Base-by-base conservation (phyloP, 92 coral and sea anemone genomes). In the Phymanthus crucifer region DNA sequence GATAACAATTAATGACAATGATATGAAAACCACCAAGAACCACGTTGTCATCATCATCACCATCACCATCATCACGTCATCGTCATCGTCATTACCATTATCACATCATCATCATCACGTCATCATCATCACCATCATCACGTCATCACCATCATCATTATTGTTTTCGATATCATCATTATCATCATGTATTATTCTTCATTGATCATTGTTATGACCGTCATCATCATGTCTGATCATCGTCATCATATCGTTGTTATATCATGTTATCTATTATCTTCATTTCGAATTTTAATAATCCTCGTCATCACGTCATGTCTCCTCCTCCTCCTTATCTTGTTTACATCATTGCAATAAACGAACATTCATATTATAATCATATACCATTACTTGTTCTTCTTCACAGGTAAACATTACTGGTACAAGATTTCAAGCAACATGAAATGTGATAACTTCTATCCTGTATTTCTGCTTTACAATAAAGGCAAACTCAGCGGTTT, bases 381-480 rank as follows among this genome's bases (percentile, higher is more conserved):
- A 13, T 4, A 50, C 18, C 57, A 50, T 17, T n/a, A 7, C 27
- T 54, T 7, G 7, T 21, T 54, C 6, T 3, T 4, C n/a, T 54
- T 2, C 11, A 54, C 64, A 54, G 64, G 71, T 23, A 66, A 66
- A 29, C 94, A 92, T 69, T 92, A 89, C 35, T 90, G 97, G 94
- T 90, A 90, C 80, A 92, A 54, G 14, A 54, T 54, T 24, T 54
- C 64, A 6, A 54, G 27, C 3, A 54, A 54, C 29, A 54, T 54
- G 64, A n/a, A 21, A 54, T 54, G 64, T 4, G 12, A 21, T 7
- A 29, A 54, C 75, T 92, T 73, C 65, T 92, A 66, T 45, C 97
- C 94, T 2, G 82, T 91, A 80, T 92, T 90, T 58, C 38, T 84
- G 6, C 80, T 92, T 40, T 92, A 92, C 84, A 90, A 87, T 85